A percentile compares a stretch with the other conserved stretches of the same genome.
phyloP scores from a whole-genome alignment of 2,113 vertebrate genomes.

The Aramus guarauna region DNA sequence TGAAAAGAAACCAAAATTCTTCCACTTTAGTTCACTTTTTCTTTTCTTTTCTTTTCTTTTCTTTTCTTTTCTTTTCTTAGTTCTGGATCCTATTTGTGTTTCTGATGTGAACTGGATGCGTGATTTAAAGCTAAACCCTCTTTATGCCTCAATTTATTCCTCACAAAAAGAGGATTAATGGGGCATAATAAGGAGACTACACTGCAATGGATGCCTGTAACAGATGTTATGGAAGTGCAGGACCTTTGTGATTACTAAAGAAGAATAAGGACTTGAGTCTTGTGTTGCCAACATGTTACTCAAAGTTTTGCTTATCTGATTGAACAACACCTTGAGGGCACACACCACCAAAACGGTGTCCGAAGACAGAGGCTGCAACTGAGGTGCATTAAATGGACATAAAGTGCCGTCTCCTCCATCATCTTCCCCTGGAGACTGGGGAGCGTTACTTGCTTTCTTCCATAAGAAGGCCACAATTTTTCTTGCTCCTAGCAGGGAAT shows the following conservation, averaged over 20 bases:
- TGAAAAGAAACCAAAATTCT: not conserved
- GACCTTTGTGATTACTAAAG: not conserved
- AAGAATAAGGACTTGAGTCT: not conserved
- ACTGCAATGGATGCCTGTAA: not conserved
- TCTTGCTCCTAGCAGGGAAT: not conserved
- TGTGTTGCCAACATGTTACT: not conserved
- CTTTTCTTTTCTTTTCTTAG: fast-evolving
- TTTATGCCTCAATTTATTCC: not conserved
- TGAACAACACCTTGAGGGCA: not conserved
- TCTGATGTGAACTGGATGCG: not conserved
- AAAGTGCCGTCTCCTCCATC: not conserved
- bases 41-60: too few relatives aligned
- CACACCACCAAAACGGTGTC: not conserved
- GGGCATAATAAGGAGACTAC: not conserved
- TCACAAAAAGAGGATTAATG: slow-evolving; percentile 15
- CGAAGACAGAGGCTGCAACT: not conserved
- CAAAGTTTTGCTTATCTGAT: not conserved
- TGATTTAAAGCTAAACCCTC: not conserved
- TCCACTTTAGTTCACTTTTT: not conserved
- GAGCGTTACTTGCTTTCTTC: not conserved
- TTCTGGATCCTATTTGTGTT: not conserved
- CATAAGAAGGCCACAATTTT: not conserved
- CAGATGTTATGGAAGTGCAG: not conserved
- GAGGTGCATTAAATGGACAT: not conserved
- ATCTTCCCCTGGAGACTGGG: not conserved